Evolutionary conservation across 2,888 invertebrate genomes (phyloP).

Genomic region (Stenodera caucasica): DNA sequence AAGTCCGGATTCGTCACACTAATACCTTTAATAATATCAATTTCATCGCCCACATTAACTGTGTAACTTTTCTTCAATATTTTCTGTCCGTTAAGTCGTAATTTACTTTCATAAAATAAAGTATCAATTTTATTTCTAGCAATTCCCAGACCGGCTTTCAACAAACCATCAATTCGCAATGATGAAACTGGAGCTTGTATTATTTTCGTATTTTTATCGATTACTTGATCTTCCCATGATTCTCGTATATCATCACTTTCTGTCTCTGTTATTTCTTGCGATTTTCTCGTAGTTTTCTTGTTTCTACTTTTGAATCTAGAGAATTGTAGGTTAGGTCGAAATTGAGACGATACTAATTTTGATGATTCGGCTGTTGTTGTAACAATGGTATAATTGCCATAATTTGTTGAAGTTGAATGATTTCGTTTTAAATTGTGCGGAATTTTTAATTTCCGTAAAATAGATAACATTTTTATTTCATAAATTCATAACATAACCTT

Average conservation of each 20-base stretch:
- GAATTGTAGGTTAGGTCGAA: conserved; percentile 25
- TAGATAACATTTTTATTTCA: conserved; percentile 7
- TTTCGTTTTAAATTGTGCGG: neutral
- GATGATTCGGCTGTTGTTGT: neutral
- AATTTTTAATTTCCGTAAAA: neutral
- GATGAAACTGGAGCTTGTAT: conserved; percentile 67
- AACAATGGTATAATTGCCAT: neutral
- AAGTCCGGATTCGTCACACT: conserved; percentile 70
- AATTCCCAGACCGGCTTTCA: conserved; percentile 70
- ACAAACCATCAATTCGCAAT: conserved; percentile 68
- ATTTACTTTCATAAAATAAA: conserved; percentile 77
- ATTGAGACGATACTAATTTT: neutral
- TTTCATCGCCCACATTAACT: conserved; percentile 71
- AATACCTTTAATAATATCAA: conserved; percentile 73
- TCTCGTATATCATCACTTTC: conserved; percentile 59
- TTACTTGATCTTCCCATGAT: conserved; percentile 55
- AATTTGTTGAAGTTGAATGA: neutral
- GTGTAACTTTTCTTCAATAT: conserved; percentile 72
- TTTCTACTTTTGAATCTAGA: conserved; percentile 39
- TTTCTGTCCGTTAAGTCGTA: conserved; percentile 78
- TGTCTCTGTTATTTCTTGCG: conserved; percentile 54
- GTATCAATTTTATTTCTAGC: conserved; percentile 80
- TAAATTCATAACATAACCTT: conserved; percentile 2
- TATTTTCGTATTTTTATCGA: conserved; percentile 65
- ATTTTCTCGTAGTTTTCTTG: conserved; percentile 36